Evolutionary conservation across 2,888 invertebrate species (phyloP).

Genomic region (Campaea margaritaria): DNA sequence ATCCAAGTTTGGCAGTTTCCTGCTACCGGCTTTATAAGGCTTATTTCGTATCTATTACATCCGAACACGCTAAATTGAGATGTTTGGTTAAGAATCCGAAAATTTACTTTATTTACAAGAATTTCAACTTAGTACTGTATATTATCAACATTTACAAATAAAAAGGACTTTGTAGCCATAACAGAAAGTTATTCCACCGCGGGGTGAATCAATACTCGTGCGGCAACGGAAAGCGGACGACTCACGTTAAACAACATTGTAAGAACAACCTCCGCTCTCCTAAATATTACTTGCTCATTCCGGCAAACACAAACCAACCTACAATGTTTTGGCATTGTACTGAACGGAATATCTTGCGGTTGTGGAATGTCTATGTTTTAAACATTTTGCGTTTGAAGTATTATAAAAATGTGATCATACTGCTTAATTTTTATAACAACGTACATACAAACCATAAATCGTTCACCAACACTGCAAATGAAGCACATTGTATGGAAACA

Average conservation of each 20-base stretch:
- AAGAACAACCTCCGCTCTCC: conserved; percentile 56
- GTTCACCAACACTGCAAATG: conserved; percentile 58
- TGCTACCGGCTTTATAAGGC: conserved; percentile 20
- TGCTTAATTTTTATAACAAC: too few relatives aligned
- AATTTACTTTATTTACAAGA: neutral
- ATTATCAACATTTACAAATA: conserved; percentile 30
- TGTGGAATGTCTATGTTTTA: conserved; percentile 25
- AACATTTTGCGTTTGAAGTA: conserved; percentile 14
- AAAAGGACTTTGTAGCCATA: conserved; percentile 55
- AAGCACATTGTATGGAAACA: conserved; percentile 63
- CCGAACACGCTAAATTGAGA: conserved; percentile 12
- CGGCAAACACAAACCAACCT: conserved; percentile 44
- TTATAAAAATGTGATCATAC: too few relatives aligned
- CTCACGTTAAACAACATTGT: conserved; percentile 54
- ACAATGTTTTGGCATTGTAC: conserved; percentile 32
- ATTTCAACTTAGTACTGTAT: conserved; percentile 16
- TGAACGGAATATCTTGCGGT: conserved; percentile 43
- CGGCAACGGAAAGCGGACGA: conserved; percentile 60
- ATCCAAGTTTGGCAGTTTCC: conserved; percentile 39
- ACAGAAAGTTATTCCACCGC: conserved; percentile 62
- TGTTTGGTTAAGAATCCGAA: neutral
- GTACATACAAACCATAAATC: conserved; percentile 66
- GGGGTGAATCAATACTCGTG: conserved; percentile 71
- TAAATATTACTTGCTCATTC: conserved; percentile 54
- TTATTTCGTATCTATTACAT: conserved; percentile 27